Conservation (phyloP, 2,113 vertebrate genomes). For the Scomber colias region DNA sequence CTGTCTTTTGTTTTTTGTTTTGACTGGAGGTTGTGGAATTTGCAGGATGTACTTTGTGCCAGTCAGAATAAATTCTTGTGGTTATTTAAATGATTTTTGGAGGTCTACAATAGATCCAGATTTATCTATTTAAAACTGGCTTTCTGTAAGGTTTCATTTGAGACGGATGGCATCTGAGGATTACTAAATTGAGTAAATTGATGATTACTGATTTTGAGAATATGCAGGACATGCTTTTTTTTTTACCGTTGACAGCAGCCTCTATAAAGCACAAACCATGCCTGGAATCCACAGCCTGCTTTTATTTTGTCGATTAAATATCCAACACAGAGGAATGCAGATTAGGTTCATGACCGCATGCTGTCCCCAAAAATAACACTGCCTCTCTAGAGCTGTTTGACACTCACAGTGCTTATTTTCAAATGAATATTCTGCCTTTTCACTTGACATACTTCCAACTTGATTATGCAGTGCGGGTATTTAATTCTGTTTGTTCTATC, state of each 20-base stretch:
- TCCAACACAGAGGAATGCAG: neutral
- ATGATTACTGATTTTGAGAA: neutral
- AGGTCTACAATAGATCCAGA: too few species aligned
- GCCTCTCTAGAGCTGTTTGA: neutral
- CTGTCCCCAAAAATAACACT: neutral
- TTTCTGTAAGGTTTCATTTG: too few species aligned
- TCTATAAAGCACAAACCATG: neutral
- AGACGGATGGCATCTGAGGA: too few species aligned
- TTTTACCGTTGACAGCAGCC: neutral
- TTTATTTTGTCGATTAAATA: neutral
- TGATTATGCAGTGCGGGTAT: neutral
- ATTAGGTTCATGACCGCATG: neutral
- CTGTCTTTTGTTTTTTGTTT: too few species aligned
- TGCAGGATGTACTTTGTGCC: too few species aligned
- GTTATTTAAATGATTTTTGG: too few species aligned
- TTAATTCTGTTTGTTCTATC: slow-evolving; percentile 17
- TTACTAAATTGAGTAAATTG: neutral
- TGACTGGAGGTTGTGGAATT: too few species aligned
- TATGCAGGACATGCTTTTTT: neutral
- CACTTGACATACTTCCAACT: neutral
- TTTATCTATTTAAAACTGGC: too few species aligned
- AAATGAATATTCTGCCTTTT: neutral
- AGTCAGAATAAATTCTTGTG: too few species aligned
- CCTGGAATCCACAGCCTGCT: neutral
- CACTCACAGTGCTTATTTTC: neutral